phyloP scores from a whole-genome alignment of 1,140 invertebrate species.

The Drosophila mayri region DNA sequence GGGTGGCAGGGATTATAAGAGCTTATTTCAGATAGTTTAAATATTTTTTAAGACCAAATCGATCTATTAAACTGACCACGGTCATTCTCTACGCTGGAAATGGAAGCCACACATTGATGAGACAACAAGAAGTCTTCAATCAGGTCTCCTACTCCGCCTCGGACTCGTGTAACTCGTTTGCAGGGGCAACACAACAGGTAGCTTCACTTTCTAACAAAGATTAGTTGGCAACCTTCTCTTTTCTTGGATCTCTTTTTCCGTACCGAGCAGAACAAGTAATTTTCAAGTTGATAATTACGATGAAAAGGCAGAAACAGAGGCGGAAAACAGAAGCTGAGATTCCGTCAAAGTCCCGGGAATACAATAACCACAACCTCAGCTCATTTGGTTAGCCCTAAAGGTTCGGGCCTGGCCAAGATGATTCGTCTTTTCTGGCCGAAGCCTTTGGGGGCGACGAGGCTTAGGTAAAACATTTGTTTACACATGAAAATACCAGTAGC shows the following conservation, averaged over 20 bases:
- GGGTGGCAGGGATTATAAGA: constrained; percentile 32
- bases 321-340: constrained; percentile 29
- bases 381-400: constrained; percentile 67
- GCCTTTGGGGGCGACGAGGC: constrained; percentile 38
- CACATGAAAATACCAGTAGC: constrained; percentile 80
- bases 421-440: constrained; percentile 43
- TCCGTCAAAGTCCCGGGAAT: constrained; percentile 10
- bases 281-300: constrained; percentile 82
- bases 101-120: constrained; percentile 36
- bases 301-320: constrained; percentile 68
- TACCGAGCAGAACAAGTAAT: constrained; percentile 59
- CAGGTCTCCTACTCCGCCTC: constrained; percentile 6
- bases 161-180: constrained; percentile 60
- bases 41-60: not conserved
- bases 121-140: constrained; percentile 42
- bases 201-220: constrained; percentile 76
- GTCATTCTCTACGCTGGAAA: constrained; percentile 28
- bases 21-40: not conserved
- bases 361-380: constrained; percentile 39
- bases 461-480: constrained; percentile 80
- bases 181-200: constrained; percentile 21
- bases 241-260: constrained; percentile 16
- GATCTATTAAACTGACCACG: constrained; percentile 35
- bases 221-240: constrained; percentile 50
- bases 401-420: constrained; percentile 42